Evolutionary conservation across 2,888 invertebrate genomes (phyloP).

Genomic region (Seira ritae): DNA sequence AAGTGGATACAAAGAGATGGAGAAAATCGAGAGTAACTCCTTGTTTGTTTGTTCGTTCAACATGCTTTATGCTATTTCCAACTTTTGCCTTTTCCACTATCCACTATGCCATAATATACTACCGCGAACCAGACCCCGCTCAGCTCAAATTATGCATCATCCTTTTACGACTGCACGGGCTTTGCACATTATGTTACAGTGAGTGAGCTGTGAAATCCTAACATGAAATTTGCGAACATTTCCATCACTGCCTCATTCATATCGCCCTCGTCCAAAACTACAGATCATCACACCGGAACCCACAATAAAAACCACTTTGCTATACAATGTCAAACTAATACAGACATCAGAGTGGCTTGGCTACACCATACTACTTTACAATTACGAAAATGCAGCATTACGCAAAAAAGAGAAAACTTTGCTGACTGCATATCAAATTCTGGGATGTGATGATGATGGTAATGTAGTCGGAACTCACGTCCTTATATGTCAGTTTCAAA

Average conservation of each 20-base stretch:
- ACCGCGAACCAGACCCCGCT: neutral
- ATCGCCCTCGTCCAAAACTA: neutral
- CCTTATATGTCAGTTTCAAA: neutral
- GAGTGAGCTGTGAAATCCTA: slow-evolving; percentile 1
- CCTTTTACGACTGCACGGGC: neutral
- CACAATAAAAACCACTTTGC: slow-evolving; percentile 48
- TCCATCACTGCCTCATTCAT: neutral
- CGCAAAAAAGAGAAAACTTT: neutral
- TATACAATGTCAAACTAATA: slow-evolving; percentile 32
- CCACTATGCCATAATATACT: neutral
- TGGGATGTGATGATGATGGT: neutral
- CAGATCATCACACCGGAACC: slow-evolving; percentile 54
- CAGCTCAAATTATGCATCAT: slow-evolving; percentile 1
- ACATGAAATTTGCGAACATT: slow-evolving; percentile 2
- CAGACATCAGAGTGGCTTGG: neutral
- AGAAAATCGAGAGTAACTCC: slow-evolving; percentile 20
- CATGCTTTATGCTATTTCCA: slow-evolving; percentile 16
- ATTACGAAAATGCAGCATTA: slow-evolving; percentile 5
- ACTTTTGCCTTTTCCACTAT: slow-evolving; percentile 30
- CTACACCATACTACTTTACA: neutral
- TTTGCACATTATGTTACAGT: neutral
- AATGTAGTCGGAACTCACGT: neutral
- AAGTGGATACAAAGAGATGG: slow-evolving; percentile 45
- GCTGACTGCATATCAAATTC: neutral
- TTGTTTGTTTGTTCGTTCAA: slow-evolving; percentile 29